Percentiles rank a stretch among this genome's conserved stretches.
Evolutionary conservation across 2,113 vertebrate species (phyloP).

Genomic region (Ceyx melanurus): DNA sequence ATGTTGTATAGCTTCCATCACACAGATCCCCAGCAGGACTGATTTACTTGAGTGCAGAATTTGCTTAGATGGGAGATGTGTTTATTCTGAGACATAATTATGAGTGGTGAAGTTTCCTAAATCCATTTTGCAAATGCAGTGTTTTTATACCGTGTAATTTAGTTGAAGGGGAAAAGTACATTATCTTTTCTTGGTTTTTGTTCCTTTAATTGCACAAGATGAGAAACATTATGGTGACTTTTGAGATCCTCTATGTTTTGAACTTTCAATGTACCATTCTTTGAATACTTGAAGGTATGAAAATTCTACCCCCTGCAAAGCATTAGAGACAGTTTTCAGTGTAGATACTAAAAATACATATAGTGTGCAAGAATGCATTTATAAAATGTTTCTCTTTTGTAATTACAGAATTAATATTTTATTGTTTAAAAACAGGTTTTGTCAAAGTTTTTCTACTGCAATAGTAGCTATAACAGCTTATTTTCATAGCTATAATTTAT

Average conservation of each 20-base stretch:
- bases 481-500: neutral
- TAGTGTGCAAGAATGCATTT: neutral
- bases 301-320: neutral
- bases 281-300: neutral
- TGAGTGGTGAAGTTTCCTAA: neutral
- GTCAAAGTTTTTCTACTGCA: neutral
- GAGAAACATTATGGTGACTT: neutral
- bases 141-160: neutral
- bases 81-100: conserved; percentile 46
- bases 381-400: neutral
- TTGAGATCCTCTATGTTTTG: neutral
- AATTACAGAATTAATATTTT: neutral
- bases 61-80: neutral
- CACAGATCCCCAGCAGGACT: neutral
- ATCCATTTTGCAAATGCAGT: neutral
- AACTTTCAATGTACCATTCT: neutral
- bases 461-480: neutral
- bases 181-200: neutral
- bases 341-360: neutral
- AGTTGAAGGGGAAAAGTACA: neutral
- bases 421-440: neutral
- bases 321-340: neutral
- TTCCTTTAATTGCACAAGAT: neutral
- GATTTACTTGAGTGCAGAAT: neutral
- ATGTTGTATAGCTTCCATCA: neutral